Base-by-base conservation (phyloP, 2,113 vertebrate genomes). In the Thunnus maccoyii region DNA sequence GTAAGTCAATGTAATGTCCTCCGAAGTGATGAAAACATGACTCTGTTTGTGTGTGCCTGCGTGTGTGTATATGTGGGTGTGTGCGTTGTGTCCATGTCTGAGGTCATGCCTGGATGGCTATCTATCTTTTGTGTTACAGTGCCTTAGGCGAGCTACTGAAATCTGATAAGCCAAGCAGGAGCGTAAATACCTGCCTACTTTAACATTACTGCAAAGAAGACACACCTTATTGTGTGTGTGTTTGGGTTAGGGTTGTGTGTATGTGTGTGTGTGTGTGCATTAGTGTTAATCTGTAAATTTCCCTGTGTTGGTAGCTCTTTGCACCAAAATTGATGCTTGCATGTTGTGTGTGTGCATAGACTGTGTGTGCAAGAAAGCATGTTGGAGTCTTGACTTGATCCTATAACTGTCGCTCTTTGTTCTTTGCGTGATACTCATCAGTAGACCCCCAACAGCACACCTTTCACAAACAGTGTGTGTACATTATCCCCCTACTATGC, bases 101-200 rank as follows among this genome's bases (percentile, higher is more conserved):
- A 94, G 93, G 93, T 94, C 94, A 94, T 93, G 88, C 90, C 86
- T 93, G 84, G 92, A 92, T 93, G 86, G 76, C 84, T 90, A 94
- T 94, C 91, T 93, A 84, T 94, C 91, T 94, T 92, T 94, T 94
- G 81, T 92, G 87, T 87, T 82, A 87, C 86, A 80, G 56, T 47
- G 85, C 94, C 92, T 89, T 46, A 66, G 90, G 94, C 82, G 41
- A 87, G 72, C 75, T 89, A 65, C 88, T 90, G 93, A 93, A 94
- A 95, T 93, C 92, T 94, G 94, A 95, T 95, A 94, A 94, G 88
- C 83, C 41, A 65, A 89, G 86, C 83, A 82, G 76, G 75, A 90
- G 86, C 64, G 71, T 93, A 94, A 94, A 94, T 93, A 94, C 91
- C 90, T 92, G 82, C 75, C 85, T 90, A 84, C 85, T 91, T 89